Base-by-base conservation (phyloP, 2,113 vertebrate species). In the Eudyptes chrysolophus region DNA sequence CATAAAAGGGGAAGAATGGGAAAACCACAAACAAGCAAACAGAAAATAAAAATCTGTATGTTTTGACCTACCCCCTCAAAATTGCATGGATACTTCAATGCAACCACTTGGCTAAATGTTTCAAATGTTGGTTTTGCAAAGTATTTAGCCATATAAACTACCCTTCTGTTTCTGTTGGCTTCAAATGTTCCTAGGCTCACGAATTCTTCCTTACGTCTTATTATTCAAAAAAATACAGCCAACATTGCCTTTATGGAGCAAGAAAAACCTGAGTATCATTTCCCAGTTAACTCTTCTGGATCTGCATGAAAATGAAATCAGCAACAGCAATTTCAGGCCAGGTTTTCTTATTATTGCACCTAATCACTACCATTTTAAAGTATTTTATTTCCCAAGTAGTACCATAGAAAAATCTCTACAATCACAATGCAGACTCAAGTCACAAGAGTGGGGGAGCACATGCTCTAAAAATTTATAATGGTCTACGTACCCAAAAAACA, bases 91-190 rank as follows among this genome's bases (percentile, higher is more conserved):
- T 87, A 88, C 72, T 83, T 96, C 75, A 79, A 94, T 12, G 21
- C 81, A 98, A 89, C 55, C 25, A 94, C 88, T 94, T 83, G 44
- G 38, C 46, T 70, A 77, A 72, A 92, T 25, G 57, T 79, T 94
- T 79, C 83, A 94, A 72, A 89, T 58, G 61, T 87, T 91, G 90
- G 57, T 77, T 97, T 92, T 95, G 92, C 88, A 21, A 96, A 97
- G 66, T 92, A 87, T 83, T 88, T 75, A 95, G 94, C 81, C 90
- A 62, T 92, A 84, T 60, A 89, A 84, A 82, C 68, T 94, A 79
- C 38, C 25, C 69, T 80, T 96, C 94, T 96, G 74, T 96, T 97
- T 97, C 92, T 97, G 30, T 93, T 86, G 88, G 89, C 84, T 87
- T 69, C 71, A 85, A 12, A 84, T 62, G 10, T 65, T 88, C 77